Evolutionary conservation across 2,888 invertebrate genomes (phyloP), one percentile per base, ranked within the genome.

Genomic region (Notocelia uddmanniana): DNA sequence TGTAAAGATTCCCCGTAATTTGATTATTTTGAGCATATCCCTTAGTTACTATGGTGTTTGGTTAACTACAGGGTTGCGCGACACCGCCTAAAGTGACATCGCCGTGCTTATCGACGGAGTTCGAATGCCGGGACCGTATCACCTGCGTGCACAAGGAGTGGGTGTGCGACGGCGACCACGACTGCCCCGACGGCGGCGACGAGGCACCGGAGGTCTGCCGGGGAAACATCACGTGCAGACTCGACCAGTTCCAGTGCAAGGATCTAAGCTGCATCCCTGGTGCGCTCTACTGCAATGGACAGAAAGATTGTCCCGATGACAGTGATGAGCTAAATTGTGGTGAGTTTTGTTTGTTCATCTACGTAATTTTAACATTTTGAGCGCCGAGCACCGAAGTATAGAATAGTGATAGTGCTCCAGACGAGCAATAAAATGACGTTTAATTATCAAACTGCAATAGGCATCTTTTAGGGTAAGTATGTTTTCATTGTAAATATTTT

Each of bases 291-390:
- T 98, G 98, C 88, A 96, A 97, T 76, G 97, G 98, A 0, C 95
- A 95, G 62, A 88, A 94, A 23, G 98, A 98, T 80, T 98, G 98
- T 82, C 89, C 95, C 0, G 98, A 98, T 89, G 96, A 96, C 77
- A 97, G 97, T 81, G 98, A 98, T 87, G 98, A 98, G 89, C 89
- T 95, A 59, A 96, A 97, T 80, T 98, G 98, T 92, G 95, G 96
- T 96, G 88, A 95, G 95, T 94, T 62, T 31, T 26, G 18, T 21
- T 31, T 23, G 13, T 45, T n/a, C 18, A 10, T 31, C 5, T 13
- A 8, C 37, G 55, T 6, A 31, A 31, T 31, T 31, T 31, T 31
- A 31, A 31, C 0, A 13, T 41, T 41, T 41, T 41, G 13, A 15
- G 15, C 41, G 41, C 15, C 41, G 15, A n/a, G 15, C 5, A 41